These are phyloP conservation scores for Sphaeridia pumilis DNA, from an alignment of 2,888 invertebrate species.

Conservation along the genomic window DNA sequence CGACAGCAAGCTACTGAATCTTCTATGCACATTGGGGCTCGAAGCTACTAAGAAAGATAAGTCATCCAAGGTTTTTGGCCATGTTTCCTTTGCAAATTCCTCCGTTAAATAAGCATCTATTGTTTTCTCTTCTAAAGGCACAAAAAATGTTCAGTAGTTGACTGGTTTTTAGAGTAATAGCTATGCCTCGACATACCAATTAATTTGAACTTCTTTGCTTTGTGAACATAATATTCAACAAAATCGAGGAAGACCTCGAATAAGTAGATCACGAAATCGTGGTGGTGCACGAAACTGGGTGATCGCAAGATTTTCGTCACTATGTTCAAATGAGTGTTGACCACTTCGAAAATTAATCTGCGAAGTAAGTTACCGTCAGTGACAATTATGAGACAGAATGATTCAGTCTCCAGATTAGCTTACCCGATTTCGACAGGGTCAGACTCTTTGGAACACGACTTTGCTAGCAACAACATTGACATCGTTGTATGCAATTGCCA, in stretches of 20 bases:
- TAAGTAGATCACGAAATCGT: background rate
- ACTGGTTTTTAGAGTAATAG: too few relatives aligned
- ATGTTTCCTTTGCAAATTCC: too few relatives aligned
- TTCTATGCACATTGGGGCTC: too few relatives aligned
- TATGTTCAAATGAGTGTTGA: background rate
- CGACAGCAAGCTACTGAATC: too few relatives aligned
- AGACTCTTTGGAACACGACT: too few relatives aligned
- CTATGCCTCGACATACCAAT: too few relatives aligned
- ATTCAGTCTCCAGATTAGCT: background rate
- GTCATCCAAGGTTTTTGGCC: too few relatives aligned
- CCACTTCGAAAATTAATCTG: background rate
- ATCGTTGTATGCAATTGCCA: slow-evolving; percentile 15
- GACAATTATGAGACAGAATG: background rate
- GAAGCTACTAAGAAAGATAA: too few relatives aligned
- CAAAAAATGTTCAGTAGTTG: too few relatives aligned
- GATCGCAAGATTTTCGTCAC: background rate
- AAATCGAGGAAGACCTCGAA: background rate
- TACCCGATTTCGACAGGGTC: background rate
- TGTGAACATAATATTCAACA: background rate
- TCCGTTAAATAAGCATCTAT: too few relatives aligned
- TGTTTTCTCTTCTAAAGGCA: too few relatives aligned
- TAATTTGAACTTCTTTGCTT: background rate
- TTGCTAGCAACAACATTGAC: slow-evolving; percentile 21
- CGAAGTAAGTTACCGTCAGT: too few relatives aligned
- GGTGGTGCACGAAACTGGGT: background rate